Evolutionary conservation across 2,888 invertebrate genomes (phyloP).

Genomic region (Drosophila maculinotata): DNA sequence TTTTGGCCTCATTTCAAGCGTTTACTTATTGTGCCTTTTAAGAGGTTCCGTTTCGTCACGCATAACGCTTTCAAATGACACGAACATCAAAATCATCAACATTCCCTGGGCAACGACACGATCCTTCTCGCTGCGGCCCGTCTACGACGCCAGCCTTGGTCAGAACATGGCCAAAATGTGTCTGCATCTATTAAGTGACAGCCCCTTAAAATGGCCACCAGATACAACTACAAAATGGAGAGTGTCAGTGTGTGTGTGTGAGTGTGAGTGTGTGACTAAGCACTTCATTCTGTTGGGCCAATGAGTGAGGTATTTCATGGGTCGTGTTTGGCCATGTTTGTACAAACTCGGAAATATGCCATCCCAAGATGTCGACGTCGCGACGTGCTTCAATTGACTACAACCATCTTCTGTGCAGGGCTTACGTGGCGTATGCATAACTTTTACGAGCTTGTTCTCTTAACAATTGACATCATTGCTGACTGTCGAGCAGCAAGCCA

Average conservation of each 20-base stretch:
- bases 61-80: slow-evolving; percentile 77
- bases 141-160: slow-evolving; percentile 4
- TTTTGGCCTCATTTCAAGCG: slow-evolving; percentile 69
- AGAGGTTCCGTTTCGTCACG: slow-evolving; percentile 75
- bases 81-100: slow-evolving; percentile 77
- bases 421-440: slow-evolving; percentile 59
- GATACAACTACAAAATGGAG: slow-evolving; percentile 49
- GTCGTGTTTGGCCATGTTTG: slow-evolving; percentile 44
- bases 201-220: slow-evolving; percentile 32
- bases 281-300: slow-evolving; percentile 20
- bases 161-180: slow-evolving; percentile 29
- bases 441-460: slow-evolving; percentile 61
- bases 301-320: slow-evolving; percentile 52
- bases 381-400: slow-evolving; percentile 16
- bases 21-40: slow-evolving; percentile 74
- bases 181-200: slow-evolving; percentile 37
- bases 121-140: slow-evolving; percentile 7
- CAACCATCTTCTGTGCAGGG: slow-evolving; percentile 21
- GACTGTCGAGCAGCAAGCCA: background rate
- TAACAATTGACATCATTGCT: slow-evolving; percentile 48
- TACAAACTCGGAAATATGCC: slow-evolving; percentile 20
- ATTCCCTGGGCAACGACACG: slow-evolving; percentile 52
- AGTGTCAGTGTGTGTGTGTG: background rate
- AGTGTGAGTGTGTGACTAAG: slow-evolving; percentile 25
- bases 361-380: slow-evolving; percentile 25